These are phyloP conservation scores for Excalfactoria chinensis DNA, from an alignment of 2,113 vertebrate genomes.

Conservation along the genomic window DNA sequence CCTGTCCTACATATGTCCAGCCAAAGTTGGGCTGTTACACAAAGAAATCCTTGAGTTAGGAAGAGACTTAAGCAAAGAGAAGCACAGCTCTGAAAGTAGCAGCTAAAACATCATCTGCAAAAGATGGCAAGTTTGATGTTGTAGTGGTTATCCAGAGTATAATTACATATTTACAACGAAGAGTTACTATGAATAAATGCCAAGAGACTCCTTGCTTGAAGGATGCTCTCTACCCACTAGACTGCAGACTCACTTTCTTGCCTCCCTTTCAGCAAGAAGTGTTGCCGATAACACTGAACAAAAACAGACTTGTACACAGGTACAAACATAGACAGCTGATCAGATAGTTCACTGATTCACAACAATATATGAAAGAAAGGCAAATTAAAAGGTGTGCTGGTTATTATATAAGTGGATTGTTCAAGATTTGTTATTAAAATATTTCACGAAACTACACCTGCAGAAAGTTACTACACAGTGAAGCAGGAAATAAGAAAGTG, in stretches of 20 bases:
- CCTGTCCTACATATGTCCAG: not conserved
- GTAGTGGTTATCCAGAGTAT: not conserved
- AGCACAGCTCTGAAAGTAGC: not conserved
- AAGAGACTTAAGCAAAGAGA: not conserved
- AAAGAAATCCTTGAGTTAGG: not conserved
- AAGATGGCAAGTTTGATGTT: not conserved
- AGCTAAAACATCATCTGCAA: not conserved
- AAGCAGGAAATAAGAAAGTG: not conserved
- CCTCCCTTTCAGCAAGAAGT: not conserved
- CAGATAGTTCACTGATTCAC: not conserved
- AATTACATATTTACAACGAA: not conserved
- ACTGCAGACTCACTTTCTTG: not conserved
- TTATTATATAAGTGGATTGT: not conserved
- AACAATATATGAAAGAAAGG: not conserved
- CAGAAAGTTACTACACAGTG: not conserved
- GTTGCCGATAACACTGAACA: not conserved
- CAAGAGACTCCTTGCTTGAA: not conserved
- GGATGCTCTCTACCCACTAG: not conserved
- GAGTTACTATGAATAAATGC: not conserved
- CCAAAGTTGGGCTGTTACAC: not conserved
- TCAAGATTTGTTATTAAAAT: not conserved
- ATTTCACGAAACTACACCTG: not conserved
- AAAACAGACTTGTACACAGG: not conserved
- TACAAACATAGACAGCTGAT: not conserved
- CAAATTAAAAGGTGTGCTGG: not conserved